Conservation (phyloP, 2,888 invertebrate species). For the Polymixis lichenea region DNA sequence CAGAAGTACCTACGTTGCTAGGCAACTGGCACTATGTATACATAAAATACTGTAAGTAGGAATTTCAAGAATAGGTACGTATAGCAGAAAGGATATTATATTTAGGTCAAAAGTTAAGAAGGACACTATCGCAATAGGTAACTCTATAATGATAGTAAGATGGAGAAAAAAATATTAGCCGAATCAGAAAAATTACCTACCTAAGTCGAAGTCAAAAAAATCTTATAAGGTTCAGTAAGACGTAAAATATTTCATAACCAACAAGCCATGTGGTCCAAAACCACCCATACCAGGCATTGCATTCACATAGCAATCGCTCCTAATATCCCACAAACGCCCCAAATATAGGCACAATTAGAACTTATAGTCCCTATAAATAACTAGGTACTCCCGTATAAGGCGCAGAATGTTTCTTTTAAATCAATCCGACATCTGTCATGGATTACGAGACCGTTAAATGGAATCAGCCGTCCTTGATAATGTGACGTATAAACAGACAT, state of each 20-base stretch:
- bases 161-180: too few species aligned
- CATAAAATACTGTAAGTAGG: too few species aligned
- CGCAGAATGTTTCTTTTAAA: slow-evolving; percentile 36
- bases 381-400: slow-evolving; percentile 24
- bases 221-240: neutral
- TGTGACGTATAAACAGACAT: slow-evolving; percentile 39
- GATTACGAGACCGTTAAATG: slow-evolving; percentile 33
- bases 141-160: too few species aligned
- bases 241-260: neutral
- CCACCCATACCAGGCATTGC: neutral
- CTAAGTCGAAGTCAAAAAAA: neutral
- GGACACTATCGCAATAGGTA: too few species aligned
- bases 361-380: slow-evolving; percentile 3
- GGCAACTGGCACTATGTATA: too few species aligned
- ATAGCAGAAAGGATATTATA: too few species aligned
- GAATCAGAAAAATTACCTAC: too few species aligned
- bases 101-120: too few species aligned
- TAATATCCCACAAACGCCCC: slow-evolving; percentile 14
- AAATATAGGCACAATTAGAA: slow-evolving; percentile 52
- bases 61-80: too few species aligned
- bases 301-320: neutral
- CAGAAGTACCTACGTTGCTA: too few species aligned
- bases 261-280: neutral
- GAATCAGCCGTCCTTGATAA: slow-evolving; percentile 55
- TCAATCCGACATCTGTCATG: slow-evolving; percentile 43